Evolutionary conservation across 2,113 vertebrate species (phyloP), one percentile per base, ranked within the genome.

Genomic region (Gnathonemus echidnorhynchus): DNA sequence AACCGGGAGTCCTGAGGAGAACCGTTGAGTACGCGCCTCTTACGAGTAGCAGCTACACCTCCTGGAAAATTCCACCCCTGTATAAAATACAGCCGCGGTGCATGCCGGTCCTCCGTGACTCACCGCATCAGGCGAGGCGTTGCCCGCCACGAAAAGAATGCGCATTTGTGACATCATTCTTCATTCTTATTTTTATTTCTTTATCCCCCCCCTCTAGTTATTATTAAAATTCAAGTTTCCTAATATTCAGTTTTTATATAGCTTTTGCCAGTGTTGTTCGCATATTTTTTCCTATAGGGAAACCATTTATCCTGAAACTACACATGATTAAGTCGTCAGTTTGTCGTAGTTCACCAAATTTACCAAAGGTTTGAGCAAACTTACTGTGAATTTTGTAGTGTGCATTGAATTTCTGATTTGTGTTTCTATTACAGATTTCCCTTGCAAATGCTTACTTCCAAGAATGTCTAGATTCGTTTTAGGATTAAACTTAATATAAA

Each of bases 21-120:
- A 77, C 91, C 39, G 91, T 87, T 91, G 31, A 53, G 48, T 24
- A 45, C 27, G 17, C 10, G 49, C 35, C 7, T 50, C 66, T 91
- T 53, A 53, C 85, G 49, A n/a, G 6, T 6, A 42, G 86, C 80
- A 53, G 85, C 80, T 90, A 91, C 90, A 84, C 91, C 90, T 92
- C 91, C 90, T 88, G 74, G 88, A 90, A 89, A 88, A 91, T 91
- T 90, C 90, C 91, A 90, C 89, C 89, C 83, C 86, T 35, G 52
- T 84, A 89, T 87, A 85, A 87, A 91, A 48, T 27, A n/a, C 13
- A 5, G 24, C 4, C 92, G 92, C 93, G 49, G 31, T 93, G 93
- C 93, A 94, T 93, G 87, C 90, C 91, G 93, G 93, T 86, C 35
- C 88, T 56, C 17, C 27, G 46, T 86, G 90, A 89, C 77, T 86